A percentile compares a stretch with the other conserved stretches of the same genome.
phyloP scores from a whole-genome alignment of 1,140 invertebrate species.

The Potamilus streckersoni region DNA sequence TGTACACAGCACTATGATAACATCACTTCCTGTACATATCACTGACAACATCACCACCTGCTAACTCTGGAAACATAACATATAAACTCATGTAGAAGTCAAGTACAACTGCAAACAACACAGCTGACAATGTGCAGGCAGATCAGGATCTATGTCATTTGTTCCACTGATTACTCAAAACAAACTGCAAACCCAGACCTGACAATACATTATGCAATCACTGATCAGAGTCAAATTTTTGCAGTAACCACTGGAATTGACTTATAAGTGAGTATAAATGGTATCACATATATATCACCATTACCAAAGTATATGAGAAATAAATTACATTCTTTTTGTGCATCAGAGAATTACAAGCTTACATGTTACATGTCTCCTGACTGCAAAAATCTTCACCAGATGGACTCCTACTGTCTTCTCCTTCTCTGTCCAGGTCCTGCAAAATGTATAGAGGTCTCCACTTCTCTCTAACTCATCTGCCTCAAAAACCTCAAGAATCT shows the following conservation, averaged over 20 bases:
- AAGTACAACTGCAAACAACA: too few relatives aligned
- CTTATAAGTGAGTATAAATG: too few relatives aligned
- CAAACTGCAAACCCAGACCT: too few relatives aligned
- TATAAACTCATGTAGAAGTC: too few relatives aligned
- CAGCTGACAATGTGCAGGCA: too few relatives aligned
- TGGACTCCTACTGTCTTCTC: conserved; percentile 33
- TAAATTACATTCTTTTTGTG: neutral
- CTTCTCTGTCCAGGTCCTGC: conserved; percentile 28
- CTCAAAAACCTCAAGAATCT: conserved; percentile 13
- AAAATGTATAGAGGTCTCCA: conserved; percentile 31
- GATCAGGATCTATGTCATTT: too few relatives aligned
- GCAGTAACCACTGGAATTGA: too few relatives aligned
- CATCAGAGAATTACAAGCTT: conserved; percentile 9
- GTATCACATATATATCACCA: too few relatives aligned
- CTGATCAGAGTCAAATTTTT: too few relatives aligned
- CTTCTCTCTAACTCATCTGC: conserved; percentile 19
- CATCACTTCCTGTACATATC: neutral
- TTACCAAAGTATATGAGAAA: neutral
- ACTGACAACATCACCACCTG: neutral
- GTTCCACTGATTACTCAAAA: too few relatives aligned
- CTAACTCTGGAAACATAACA: neutral
- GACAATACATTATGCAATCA: too few relatives aligned
- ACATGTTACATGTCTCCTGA: conserved; percentile 37
- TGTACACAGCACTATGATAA: too few relatives aligned
- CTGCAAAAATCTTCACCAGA: conserved; percentile 37